Base-by-base conservation (phyloP, 1,140 invertebrate genomes). In the Formica selysi region DNA sequence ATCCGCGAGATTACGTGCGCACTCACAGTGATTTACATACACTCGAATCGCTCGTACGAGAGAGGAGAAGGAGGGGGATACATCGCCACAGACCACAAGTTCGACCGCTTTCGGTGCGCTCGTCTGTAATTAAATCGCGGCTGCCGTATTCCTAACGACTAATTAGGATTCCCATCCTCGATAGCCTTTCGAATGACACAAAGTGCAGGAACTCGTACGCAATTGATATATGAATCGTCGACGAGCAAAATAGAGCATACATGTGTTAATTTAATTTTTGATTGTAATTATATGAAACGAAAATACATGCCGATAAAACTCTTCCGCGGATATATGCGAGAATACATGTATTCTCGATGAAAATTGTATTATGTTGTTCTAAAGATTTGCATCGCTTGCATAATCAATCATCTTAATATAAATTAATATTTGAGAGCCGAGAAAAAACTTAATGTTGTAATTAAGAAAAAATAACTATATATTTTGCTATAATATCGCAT, bases 91-190 rank as follows among this genome's bases (percentile, higher is more conserved):
- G 44, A 85, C 26, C 83, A 67, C 74, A 61, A 10, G 41, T 78
- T 78, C 19, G 73, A 2, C 16, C 26, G 71, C 68, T 76, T 65
- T 74, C 41, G 74, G 73, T 70, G 57, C 59, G 36, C 78, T 36
- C 76, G 76, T 80, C 62, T 81, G 84, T 86, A 86, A 86, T 86
- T 86, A 86, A 86, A 86, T 86, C 76, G 70, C 54, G 41, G 78
- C 76, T 80, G 76, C 76, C 74, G 76, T 86, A 80, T 54, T 61
- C 36, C 65, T 54, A 26, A 79, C 41, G 36, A 68, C 76, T 81
- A 86, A 86, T 86, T 86, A 86, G 85, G 80, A 54, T 59, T 81
- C 48, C 85, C 51, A 64, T 86, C 68, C 57, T 48, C 44, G 64
- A n/a, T 62, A 68, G 54, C 65, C 70, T 61, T 70, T 70, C 76